These are phyloP conservation scores for Podarcis cretensis DNA, from an alignment of 2,113 vertebrate species.

Conservation along the genomic window DNA sequence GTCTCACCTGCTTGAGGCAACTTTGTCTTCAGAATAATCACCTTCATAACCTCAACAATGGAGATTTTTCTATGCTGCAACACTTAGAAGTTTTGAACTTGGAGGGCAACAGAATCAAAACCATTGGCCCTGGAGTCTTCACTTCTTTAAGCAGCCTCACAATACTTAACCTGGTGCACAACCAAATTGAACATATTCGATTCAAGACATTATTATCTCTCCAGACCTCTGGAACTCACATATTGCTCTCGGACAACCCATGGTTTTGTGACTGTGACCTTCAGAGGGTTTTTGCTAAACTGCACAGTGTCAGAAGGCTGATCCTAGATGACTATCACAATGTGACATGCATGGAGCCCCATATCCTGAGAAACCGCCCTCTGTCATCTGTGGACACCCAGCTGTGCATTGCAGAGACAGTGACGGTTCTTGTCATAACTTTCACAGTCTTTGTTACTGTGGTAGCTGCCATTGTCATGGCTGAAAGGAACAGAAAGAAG, in stretches of 20 bases:
- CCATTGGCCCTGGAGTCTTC: slow-evolving; percentile 67
- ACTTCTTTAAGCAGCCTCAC: slow-evolving; percentile 77
- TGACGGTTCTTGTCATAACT: slow-evolving; percentile 84
- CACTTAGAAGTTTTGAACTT: slow-evolving; percentile 81
- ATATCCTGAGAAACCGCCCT: slow-evolving; percentile 57
- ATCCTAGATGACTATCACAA: slow-evolving; percentile 81
- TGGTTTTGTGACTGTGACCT: slow-evolving; percentile 87
- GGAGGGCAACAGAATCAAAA: slow-evolving; percentile 72
- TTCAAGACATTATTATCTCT: slow-evolving; percentile 82
- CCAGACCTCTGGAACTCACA: slow-evolving; percentile 79
- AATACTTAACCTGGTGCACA: slow-evolving; percentile 75
- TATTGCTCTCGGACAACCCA: slow-evolving; percentile 78
- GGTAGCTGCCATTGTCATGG: slow-evolving; percentile 82
- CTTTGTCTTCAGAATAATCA: slow-evolving; percentile 77
- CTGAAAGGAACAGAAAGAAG: slow-evolving; percentile 81
- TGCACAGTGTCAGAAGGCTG: slow-evolving; percentile 77
- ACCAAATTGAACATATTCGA: slow-evolving; percentile 69
- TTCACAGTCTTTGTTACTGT: slow-evolving; percentile 81
- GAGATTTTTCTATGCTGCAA: slow-evolving; percentile 81
- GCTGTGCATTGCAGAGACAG: slow-evolving; percentile 82
- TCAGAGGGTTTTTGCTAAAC: slow-evolving; percentile 82
- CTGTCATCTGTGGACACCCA: slow-evolving; percentile 74
- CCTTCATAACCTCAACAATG: slow-evolving; percentile 64
- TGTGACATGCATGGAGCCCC: slow-evolving; percentile 74
- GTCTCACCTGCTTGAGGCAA: slow-evolving; percentile 76